Conservation (phyloP, 2,888 invertebrate genomes). For the Pseudoips prasinana region DNA sequence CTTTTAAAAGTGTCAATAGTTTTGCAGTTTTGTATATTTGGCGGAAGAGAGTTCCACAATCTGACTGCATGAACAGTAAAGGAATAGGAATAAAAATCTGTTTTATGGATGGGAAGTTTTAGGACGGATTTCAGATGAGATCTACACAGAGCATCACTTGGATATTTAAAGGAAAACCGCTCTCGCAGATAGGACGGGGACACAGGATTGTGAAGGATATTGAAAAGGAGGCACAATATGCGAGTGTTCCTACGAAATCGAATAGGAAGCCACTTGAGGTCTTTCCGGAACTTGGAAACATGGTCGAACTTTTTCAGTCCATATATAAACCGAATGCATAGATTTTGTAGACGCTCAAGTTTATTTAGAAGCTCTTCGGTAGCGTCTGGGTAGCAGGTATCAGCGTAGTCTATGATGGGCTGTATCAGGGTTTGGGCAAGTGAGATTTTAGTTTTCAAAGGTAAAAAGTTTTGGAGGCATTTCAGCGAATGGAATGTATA, state of each 20-base stretch:
- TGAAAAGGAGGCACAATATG: background rate
- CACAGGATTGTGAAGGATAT: background rate
- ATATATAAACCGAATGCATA: slow-evolving; percentile 3
- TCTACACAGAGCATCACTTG: background rate
- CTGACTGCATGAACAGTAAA: background rate
- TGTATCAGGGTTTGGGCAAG: no score
- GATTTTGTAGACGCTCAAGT: slow-evolving; percentile 6
- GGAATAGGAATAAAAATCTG: background rate
- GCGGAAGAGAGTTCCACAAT: background rate
- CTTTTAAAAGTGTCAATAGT: no score
- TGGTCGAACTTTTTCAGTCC: background rate
- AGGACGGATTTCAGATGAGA: background rate
- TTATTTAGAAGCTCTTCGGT: background rate
- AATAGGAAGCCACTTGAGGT: background rate
- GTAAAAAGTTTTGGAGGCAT: no score
- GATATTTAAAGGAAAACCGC: background rate
- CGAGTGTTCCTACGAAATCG: background rate
- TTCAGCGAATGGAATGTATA: no score
- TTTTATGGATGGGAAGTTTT: background rate
- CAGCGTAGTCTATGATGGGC: no score
- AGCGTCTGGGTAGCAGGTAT: no score
- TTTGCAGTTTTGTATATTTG: no score
- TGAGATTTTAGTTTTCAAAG: no score
- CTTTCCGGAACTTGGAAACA: background rate
- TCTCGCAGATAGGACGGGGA: background rate